These are phyloP conservation scores for Dolichopus griseipennis DNA, from an alignment of 2,888 invertebrate species.

Conservation along the genomic window DNA sequence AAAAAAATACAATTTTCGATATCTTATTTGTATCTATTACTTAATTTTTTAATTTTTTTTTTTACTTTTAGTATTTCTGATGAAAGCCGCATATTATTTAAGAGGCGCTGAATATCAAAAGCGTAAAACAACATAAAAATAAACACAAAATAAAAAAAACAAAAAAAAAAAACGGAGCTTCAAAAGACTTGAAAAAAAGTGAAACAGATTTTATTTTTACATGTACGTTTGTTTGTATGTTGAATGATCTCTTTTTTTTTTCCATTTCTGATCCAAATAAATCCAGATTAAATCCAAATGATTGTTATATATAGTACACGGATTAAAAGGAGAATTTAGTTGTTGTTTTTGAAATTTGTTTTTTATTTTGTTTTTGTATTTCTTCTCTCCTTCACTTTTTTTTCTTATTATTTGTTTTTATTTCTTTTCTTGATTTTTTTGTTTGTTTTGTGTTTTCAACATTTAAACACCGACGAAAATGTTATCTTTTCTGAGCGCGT, in stretches of 20 bases:
- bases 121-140: background rate
- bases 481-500: constrained; percentile 7
- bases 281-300: no score
- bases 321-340: background rate
- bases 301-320: no score
- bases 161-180: no score
- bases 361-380: no score
- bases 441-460: background rate
- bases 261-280: no score
- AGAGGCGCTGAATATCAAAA: background rate
- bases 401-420: background rate
- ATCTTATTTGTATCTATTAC: constrained; percentile 6
- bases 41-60: background rate
- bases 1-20: background rate
- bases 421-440: background rate
- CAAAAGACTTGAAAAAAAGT: no score
- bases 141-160: no score
- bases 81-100: background rate
- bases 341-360: no score
- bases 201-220: no score
- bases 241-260: no score
- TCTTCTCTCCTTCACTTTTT: background rate
- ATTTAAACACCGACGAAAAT: constrained; percentile 4
- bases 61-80: background rate
- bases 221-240: no score